Evolutionary conservation across 2,888 invertebrate species (phyloP).

Genomic region (Argyresthia albistria): DNA sequence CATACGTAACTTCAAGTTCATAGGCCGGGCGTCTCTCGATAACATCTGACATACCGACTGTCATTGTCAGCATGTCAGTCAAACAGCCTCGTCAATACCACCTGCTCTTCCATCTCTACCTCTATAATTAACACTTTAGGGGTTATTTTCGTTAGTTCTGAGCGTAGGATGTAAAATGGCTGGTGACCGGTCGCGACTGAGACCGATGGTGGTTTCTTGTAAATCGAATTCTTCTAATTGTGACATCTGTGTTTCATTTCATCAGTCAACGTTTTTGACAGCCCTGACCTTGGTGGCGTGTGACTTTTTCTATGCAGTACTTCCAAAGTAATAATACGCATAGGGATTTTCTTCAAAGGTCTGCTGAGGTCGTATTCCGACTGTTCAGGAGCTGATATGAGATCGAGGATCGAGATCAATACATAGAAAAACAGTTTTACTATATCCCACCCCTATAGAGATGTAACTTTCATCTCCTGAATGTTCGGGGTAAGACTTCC

Average conservation of each 20-base stretch:
- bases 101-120: background rate
- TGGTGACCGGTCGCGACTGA: background rate
- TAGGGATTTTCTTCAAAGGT: too few relatives aligned
- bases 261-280: slow-evolving; percentile 40
- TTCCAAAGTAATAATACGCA: too few relatives aligned
- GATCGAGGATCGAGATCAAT: too few relatives aligned
- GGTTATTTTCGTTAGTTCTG: background rate
- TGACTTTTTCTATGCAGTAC: too few relatives aligned
- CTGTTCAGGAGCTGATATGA: too few relatives aligned
- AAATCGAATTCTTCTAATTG: slow-evolving; percentile 41
- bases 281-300: slow-evolving; percentile 33
- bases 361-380: too few relatives aligned
- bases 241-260: slow-evolving; percentile 62
- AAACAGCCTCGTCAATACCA: background rate
- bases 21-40: slow-evolving; percentile 25
- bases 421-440: too few relatives aligned
- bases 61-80: slow-evolving; percentile 22
- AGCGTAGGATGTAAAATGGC: background rate
- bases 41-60: slow-evolving; percentile 29
- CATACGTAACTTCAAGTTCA: slow-evolving; percentile 12
- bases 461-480: too few relatives aligned
- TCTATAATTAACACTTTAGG: background rate
- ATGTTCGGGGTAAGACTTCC: too few relatives aligned
- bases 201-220: slow-evolving; percentile 19
- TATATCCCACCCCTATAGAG: too few relatives aligned